Percentiles rank a stretch among this genome's conserved stretches.
Evolutionary conservation across 2,888 invertebrate species (phyloP).

Genomic region (Oeneis ivallda): DNA sequence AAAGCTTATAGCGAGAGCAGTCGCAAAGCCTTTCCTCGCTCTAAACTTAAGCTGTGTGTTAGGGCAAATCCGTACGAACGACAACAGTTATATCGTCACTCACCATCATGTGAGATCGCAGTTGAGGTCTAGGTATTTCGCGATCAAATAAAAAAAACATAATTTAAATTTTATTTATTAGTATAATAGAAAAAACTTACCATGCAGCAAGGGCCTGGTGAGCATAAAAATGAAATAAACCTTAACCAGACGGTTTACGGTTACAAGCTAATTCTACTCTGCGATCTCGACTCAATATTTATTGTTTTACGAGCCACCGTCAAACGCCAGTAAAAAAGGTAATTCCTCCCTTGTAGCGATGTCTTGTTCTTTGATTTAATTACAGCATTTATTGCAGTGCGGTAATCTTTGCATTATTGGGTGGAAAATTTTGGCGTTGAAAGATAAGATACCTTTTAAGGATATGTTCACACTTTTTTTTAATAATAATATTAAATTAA

Average conservation of each 20-base stretch:
- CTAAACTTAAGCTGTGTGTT: too few species aligned
- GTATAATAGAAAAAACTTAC: too few species aligned
- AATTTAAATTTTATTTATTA: too few species aligned
- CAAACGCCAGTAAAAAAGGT: constrained; percentile 41
- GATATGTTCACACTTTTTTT: too few species aligned
- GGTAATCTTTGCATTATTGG: constrained; percentile 24
- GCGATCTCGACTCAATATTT: constrained; percentile 51
- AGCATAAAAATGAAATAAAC: constrained; percentile 48
- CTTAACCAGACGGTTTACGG: constrained; percentile 45
- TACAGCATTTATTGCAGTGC: constrained; percentile 30
- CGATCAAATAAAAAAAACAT: too few species aligned
- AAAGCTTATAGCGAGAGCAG: too few species aligned
- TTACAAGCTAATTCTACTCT: constrained; percentile 43
- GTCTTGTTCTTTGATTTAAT: constrained; percentile 35
- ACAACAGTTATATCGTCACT: too few species aligned
- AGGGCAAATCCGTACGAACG: too few species aligned
- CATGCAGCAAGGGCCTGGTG: constrained; percentile 8
- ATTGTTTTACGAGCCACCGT: constrained; percentile 44
- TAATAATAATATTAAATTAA: too few species aligned
- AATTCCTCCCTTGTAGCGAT: constrained; percentile 33
- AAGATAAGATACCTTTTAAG: neutral
- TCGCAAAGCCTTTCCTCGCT: too few species aligned
- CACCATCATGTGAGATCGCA: too few species aligned
- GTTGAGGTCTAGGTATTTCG: too few species aligned
- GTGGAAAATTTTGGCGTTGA: constrained; percentile 16